Base-by-base conservation (phyloP, 2,888 invertebrate species). In the Heliconius charithonia region DNA sequence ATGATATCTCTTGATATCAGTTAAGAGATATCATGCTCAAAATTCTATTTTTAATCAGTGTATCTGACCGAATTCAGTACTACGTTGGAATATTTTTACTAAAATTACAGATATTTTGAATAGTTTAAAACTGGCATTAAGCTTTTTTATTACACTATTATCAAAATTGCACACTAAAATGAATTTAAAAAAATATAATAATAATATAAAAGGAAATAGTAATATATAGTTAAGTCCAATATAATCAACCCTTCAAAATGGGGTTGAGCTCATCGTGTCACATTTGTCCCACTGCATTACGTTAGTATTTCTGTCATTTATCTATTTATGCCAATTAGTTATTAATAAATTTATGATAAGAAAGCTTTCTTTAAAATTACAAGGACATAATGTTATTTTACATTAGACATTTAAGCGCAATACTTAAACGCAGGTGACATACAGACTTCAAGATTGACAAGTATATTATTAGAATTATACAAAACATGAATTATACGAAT, bases 371-470 rank as follows among this genome's bases (percentile, higher is more conserved):
- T 25, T 16, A 32, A 29, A 32, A 65, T 22, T 19, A 19, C 2
- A 37, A 66, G 12, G 22, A 66, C 10, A 22, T 32, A 1, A 32
- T 22, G n/a, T 32, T 32, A 66, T 37, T 90, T 88, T 89, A 89
- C 91, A 90, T 91, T 90, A 90, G 88, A 89, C 89, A 89, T 85
- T 84, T 84, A 83, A 83, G 82, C 83, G 86, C 88, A 90, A 90
- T 88, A 89, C 89, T 88, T 87, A 85, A 81, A 62, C 27, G 4
- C 80, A n/a, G 83, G 27, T 13, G 56, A 90, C 87, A 89, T 83
- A 91, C 86, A 22, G 85, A 3, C 75, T 0, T 4, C 16, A 25
- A 51, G 79, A 75, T 67, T 32, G 16, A 29, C 70, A 75, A 77
- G 80, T 70, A 67, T 51, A 70, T 51, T 69, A 41, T 69, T 41